These are phyloP conservation scores for Urocynchramus pylzowi DNA, from an alignment of 2,113 vertebrate genomes.

Conservation along the genomic window DNA sequence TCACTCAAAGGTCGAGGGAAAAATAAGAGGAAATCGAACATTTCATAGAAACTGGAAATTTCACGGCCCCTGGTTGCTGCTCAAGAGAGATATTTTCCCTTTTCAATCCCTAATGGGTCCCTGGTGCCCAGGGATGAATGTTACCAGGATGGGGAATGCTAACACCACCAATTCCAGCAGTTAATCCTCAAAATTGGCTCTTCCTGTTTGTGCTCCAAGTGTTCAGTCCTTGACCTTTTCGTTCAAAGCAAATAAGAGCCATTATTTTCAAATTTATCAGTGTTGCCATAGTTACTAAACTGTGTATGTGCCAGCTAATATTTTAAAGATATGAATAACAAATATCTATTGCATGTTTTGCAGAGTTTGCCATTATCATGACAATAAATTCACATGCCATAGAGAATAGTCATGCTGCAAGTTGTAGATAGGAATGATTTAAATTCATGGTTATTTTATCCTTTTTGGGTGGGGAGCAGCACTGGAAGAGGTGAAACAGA, in stretches of 20 bases:
- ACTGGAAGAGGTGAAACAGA: not conserved
- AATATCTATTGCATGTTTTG: not conserved
- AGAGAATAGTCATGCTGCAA: not conserved
- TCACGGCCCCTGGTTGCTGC: rapidly evolving
- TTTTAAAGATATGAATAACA: not conserved
- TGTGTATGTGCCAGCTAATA: not conserved
- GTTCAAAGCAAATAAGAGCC: not conserved
- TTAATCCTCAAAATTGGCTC: not conserved
- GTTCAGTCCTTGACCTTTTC: not conserved
- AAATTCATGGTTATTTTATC: not conserved
- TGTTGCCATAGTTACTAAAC: not conserved
- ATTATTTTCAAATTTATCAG: constrained; percentile 24
- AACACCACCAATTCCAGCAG: not conserved
- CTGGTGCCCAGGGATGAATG: not conserved
- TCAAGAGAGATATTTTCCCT: not conserved
- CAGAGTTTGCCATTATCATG: not conserved
- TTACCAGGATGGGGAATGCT: not conserved
- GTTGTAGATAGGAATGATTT: not conserved
- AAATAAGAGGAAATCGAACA: not conserved
- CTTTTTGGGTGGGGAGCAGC: not conserved
- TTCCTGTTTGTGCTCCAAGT: not conserved
- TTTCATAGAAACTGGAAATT: not conserved
- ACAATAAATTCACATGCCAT: not conserved
- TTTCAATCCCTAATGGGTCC: not conserved
- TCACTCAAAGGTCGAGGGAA: not conserved